phyloP scores from a whole-genome alignment of 30 jellyfish, hydroid and myxozoan genomes.

The Clytia hemisphaerica region DNA sequence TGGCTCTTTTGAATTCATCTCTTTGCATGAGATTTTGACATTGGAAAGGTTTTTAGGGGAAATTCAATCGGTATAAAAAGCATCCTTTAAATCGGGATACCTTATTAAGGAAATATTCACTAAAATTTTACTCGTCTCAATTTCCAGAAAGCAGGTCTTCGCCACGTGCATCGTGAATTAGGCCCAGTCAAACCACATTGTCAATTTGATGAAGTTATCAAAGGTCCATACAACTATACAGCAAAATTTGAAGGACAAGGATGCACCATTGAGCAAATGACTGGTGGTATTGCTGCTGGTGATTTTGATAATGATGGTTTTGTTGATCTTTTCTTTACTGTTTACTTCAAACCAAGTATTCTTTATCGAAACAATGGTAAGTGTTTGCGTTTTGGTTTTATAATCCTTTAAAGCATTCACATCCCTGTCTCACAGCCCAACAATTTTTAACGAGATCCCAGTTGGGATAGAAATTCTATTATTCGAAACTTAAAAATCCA shows the following conservation, averaged over 20 bases:
- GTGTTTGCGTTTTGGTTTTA: not conserved
- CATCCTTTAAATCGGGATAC: no score
- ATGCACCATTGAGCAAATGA: slow-evolving; percentile 63
- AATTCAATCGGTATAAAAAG: no score
- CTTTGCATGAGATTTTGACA: not conserved
- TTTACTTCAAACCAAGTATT: slow-evolving; percentile 53
- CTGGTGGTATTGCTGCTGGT: slow-evolving; percentile 98
- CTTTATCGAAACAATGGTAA: slow-evolving; percentile 73
- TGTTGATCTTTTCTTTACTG: slow-evolving; percentile 70
- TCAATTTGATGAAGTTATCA: slow-evolving; percentile 55
- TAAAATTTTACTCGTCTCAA: no score
- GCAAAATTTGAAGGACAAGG: slow-evolving; percentile 55
- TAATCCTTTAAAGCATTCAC: no score
- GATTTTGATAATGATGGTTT: slow-evolving; percentile 92
- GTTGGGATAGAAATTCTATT: no score
- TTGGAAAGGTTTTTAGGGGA: no score
- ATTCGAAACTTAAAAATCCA: no score
- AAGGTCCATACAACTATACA: slow-evolving; percentile 50
- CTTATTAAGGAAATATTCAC: no score
- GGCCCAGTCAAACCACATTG: slow-evolving; percentile 88
- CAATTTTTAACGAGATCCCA: no score
- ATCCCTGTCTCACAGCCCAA: no score
- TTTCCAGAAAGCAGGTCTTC: slow-evolving; percentile 72
- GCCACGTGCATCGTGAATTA: slow-evolving; percentile 60
- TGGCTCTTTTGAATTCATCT: not conserved